phyloP scores from a whole-genome alignment of 1,140 invertebrate species.

The Harpegnathos saltator region DNA sequence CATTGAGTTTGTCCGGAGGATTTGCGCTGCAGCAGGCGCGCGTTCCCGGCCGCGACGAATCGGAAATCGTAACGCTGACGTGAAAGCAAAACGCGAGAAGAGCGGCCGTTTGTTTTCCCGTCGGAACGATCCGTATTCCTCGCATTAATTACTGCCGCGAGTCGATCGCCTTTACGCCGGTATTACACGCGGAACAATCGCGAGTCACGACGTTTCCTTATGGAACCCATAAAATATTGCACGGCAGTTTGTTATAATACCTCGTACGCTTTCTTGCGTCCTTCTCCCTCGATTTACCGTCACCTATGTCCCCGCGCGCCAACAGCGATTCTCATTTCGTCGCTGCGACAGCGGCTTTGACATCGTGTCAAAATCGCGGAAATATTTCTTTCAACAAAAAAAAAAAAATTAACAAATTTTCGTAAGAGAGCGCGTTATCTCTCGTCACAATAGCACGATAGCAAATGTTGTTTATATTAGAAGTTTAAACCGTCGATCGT shows the following conservation, averaged over 20 bases:
- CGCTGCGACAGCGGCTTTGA: conserved; percentile 20
- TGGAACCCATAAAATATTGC: conserved; percentile 81
- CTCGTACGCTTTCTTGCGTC: conserved; percentile 58
- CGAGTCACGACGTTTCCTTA: conserved; percentile 80
- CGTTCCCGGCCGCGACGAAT: conserved; percentile 15
- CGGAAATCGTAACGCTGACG: conserved; percentile 22
- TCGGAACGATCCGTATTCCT: conserved; percentile 44
- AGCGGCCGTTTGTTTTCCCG: conserved; percentile 38
- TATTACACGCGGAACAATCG: conserved; percentile 77
- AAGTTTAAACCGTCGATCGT: too few relatives aligned
- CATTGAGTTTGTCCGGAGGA: neutral
- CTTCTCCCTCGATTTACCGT: conserved; percentile 62
- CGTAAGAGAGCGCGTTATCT: too few relatives aligned
- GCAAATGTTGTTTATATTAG: too few relatives aligned
- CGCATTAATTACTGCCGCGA: conserved; percentile 59
- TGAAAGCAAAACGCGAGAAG: neutral
- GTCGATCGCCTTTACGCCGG: conserved; percentile 60
- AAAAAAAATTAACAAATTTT: too few relatives aligned
- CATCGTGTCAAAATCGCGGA: neutral
- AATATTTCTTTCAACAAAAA: too few relatives aligned
- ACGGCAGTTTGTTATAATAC: conserved; percentile 76
- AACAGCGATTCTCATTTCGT: conserved; percentile 59
- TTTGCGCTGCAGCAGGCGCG: neutral
- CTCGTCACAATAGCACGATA: too few relatives aligned
- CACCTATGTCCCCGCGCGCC: conserved; percentile 26